Evolutionary conservation across 2,113 vertebrate genomes (phyloP).

Genomic region (Oreochromis aureus): DNA sequence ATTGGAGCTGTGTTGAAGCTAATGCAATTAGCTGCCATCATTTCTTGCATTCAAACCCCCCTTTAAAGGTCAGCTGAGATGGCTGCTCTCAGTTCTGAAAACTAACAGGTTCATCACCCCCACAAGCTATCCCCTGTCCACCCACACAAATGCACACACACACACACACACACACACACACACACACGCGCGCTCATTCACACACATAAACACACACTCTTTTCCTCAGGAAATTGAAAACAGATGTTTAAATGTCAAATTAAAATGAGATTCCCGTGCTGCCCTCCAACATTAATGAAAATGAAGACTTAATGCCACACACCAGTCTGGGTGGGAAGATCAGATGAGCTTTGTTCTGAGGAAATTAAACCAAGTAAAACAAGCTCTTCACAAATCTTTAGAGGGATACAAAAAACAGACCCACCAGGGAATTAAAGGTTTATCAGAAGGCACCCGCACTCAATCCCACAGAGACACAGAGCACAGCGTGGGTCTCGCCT

Average conservation of each 20-base stretch:
- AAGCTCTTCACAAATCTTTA: slow-evolving; percentile 54
- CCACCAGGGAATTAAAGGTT: slow-evolving; percentile 62
- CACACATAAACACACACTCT: background rate
- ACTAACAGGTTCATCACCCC: slow-evolving; percentile 32
- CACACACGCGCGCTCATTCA: background rate
- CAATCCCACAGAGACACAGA: slow-evolving; percentile 29
- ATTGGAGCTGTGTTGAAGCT: slow-evolving; percentile 6
- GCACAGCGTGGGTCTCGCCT: slow-evolving; percentile 35
- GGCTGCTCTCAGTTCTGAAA: slow-evolving; percentile 10
- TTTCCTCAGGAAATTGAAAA: slow-evolving; percentile 69
- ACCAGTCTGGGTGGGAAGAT: slow-evolving; percentile 61
- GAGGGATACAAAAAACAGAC: slow-evolving; percentile 50
- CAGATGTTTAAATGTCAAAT: slow-evolving; percentile 80
- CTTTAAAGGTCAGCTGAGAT: slow-evolving; percentile 46
- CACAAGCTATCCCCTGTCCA: background rate
- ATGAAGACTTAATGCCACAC: slow-evolving; percentile 69
- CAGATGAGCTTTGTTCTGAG: slow-evolving; percentile 72
- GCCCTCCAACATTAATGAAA: slow-evolving; percentile 75
- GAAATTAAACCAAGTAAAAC: slow-evolving; percentile 76
- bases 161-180: background rate
- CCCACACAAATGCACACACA: background rate
- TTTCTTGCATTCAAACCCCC: slow-evolving; percentile 15
- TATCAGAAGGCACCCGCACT: slow-evolving; percentile 53
- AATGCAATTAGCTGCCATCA: slow-evolving; percentile 53
- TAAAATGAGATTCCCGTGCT: slow-evolving; percentile 74